A percentile compares a stretch with the other conserved stretches of the same genome.
phyloP scores from a whole-genome alignment of 2,888 invertebrate species.

The Alsophila aescularia region DNA sequence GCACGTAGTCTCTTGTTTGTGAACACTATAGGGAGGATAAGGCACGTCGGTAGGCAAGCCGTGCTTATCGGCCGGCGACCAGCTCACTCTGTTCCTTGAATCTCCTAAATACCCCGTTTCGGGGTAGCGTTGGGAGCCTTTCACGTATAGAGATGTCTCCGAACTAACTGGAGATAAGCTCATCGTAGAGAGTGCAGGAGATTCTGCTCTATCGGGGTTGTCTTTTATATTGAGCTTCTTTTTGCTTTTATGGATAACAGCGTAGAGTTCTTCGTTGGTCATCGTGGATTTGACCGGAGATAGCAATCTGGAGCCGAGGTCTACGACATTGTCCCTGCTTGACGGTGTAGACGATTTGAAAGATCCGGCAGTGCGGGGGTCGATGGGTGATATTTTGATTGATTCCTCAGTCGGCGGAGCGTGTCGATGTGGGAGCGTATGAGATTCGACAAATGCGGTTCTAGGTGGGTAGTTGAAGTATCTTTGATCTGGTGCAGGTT shows the following conservation, averaged over 20 bases:
- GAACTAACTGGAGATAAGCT: conserved; percentile 81
- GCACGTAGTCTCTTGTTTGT: conserved; percentile 78
- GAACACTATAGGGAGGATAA: conserved; percentile 47
- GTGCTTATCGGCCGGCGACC: conserved; percentile 84
- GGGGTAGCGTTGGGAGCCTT: conserved; percentile 77
- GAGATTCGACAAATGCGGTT: conserved; percentile 42
- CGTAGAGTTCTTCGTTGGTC: conserved; percentile 91
- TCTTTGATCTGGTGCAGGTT: conserved; percentile 40
- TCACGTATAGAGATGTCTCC: conserved; percentile 72
- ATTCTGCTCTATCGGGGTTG: conserved; percentile 75
- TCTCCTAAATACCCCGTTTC: conserved; percentile 86
- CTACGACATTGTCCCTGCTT: conserved; percentile 75
- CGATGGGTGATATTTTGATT: conserved; percentile 87
- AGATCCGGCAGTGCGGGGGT: conserved; percentile 84
- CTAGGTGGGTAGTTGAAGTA: conserved; percentile 51
- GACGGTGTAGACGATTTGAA: conserved; percentile 89
- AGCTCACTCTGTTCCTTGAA: conserved; percentile 85
- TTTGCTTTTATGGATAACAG: conserved; percentile 91
- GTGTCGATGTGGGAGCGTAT: conserved; percentile 40
- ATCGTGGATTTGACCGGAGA: conserved; percentile 89
- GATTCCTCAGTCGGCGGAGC: conserved; percentile 61
- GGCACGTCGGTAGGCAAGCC: conserved; percentile 54
- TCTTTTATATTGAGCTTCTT: conserved; percentile 88
- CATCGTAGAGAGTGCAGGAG: conserved; percentile 72
- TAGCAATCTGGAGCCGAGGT: conserved; percentile 80